Percentiles rank a stretch among this genome's conserved stretches.
phyloP scores from a whole-genome alignment of 2,888 invertebrate species.

The Craniophora ligustri region DNA sequence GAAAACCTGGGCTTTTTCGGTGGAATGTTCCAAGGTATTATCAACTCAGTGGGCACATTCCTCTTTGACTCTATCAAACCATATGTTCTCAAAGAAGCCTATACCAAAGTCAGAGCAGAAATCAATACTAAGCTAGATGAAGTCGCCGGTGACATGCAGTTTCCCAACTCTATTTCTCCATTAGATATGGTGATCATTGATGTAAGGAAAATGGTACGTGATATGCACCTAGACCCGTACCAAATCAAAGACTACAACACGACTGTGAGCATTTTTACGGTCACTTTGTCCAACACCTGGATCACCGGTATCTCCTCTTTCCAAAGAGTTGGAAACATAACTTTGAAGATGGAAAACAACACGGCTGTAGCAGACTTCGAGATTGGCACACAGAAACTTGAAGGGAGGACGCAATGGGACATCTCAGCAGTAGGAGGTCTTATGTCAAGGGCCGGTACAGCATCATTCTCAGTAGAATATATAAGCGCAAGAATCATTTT shows the following conservation, averaged over 20 bases:
- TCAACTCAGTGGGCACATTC: constrained; percentile 94
- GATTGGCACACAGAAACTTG: constrained; percentile 93
- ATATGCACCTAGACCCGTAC: constrained; percentile 92
- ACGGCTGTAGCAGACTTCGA: constrained; percentile 91
- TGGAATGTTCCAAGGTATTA: constrained; percentile 90
- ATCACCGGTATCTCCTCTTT: constrained; percentile 94
- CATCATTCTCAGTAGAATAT: constrained; percentile 94
- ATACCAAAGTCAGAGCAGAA: constrained; percentile 91
- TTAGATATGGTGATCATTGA: constrained; percentile 94
- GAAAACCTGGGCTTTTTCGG: constrained; percentile 94
- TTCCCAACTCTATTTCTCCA: constrained; percentile 95
- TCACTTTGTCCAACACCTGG: constrained; percentile 93
- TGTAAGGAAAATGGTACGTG: constrained; percentile 90
- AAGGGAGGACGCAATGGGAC: constrained; percentile 94
- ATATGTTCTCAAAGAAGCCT: constrained; percentile 93
- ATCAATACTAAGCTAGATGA: constrained; percentile 93
- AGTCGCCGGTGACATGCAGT: constrained; percentile 90
- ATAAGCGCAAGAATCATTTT: constrained; percentile 91
- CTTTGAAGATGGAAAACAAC: constrained; percentile 92
- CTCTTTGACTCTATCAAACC: constrained; percentile 96
- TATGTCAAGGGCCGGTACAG: constrained; percentile 91
- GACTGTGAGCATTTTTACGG: constrained; percentile 90
- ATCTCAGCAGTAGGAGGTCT: constrained; percentile 91
- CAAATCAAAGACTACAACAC: constrained; percentile 92
- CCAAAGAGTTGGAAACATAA: constrained; percentile 94